phyloP scores from a whole-genome alignment of 2,113 vertebrate genomes.

The Tragelaphus buxtoni region DNA sequence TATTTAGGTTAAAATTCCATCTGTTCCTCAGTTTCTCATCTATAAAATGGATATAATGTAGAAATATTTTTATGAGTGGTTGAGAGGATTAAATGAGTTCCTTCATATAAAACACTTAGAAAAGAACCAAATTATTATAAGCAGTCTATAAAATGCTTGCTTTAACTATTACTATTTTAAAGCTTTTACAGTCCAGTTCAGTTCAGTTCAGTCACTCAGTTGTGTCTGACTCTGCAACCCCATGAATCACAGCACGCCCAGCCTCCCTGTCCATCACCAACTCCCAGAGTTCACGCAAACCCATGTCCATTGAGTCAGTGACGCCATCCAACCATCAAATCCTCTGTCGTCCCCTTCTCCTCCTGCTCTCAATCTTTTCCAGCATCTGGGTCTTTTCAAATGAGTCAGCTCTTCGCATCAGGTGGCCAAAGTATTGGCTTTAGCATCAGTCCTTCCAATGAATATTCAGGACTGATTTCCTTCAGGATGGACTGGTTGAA shows the following conservation, averaged over 20 bases:
- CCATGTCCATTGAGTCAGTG: background rate
- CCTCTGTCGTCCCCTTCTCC: background rate
- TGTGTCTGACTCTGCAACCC: background rate
- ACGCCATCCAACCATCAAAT: background rate
- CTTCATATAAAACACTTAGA: background rate
- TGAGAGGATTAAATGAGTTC: background rate
- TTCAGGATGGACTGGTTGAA: background rate
- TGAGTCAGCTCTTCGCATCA: background rate
- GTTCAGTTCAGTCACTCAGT: background rate
- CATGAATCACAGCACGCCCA: rapidly evolving
- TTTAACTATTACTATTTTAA: background rate
- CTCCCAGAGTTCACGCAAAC: background rate
- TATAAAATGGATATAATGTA: background rate
- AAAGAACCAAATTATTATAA: background rate
- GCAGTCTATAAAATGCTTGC: background rate
- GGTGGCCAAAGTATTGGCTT: background rate
- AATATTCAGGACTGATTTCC: background rate
- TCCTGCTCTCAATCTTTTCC: background rate
- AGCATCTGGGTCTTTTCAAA: background rate
- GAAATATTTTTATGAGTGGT: background rate
- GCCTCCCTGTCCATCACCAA: background rate
- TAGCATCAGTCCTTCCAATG: background rate
- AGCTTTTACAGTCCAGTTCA: background rate
- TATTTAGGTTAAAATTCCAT: background rate
- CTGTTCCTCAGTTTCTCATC: background rate